Base-by-base conservation (phyloP, 2,888 invertebrate genomes). In the Tiliacea aurago region DNA sequence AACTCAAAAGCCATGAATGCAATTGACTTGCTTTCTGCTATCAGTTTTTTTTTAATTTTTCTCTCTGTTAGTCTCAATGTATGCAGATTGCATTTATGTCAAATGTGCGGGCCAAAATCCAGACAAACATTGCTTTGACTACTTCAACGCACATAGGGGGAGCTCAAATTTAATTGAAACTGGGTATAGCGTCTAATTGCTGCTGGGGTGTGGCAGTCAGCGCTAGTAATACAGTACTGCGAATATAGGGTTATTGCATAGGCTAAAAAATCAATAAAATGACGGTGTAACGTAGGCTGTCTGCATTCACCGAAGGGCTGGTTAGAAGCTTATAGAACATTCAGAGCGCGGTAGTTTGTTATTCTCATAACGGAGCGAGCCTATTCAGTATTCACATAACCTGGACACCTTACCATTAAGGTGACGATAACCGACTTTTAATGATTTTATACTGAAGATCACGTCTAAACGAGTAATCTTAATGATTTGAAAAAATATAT, bases 231-330 rank as follows among this genome's bases (percentile, higher is more conserved):
- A 23, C 23, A 11, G 45, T 63, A 28, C 5, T 15, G 3, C 41
- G 18, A n/a, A 15, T n/a, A 23, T 13, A 45, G 9, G 1, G 23
- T 15, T 23, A 41, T 37, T 4, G 41, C 41, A 15, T 6, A 5
- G 13, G 13, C 41, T 20, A 13, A 37, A 65, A 76, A 55, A 76
- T 64, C 45, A 76, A 76, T 73, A 76, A 9, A 4, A 28, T 37
- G 23, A 41, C 53, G 4, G 41, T n/a, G 37, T 4, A 28, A 15
- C 9, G 20, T 15, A 15, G 59, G 20, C 15, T 20, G 61, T 23
- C 11, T 43, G 41, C 41, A 41, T 58, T 23, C 49, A 51, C 3
- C 15, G 13, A 15, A 37, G 33, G 43, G 59, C 20, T 20, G 49
- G 10, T 0, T 11, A 10, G n/a, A 15, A 18, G 41, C 9, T 10